These are phyloP conservation scores for Labeo calbasu DNA, from an alignment of 2,797 vertebrate genomes.

Conservation along the genomic window DNA sequence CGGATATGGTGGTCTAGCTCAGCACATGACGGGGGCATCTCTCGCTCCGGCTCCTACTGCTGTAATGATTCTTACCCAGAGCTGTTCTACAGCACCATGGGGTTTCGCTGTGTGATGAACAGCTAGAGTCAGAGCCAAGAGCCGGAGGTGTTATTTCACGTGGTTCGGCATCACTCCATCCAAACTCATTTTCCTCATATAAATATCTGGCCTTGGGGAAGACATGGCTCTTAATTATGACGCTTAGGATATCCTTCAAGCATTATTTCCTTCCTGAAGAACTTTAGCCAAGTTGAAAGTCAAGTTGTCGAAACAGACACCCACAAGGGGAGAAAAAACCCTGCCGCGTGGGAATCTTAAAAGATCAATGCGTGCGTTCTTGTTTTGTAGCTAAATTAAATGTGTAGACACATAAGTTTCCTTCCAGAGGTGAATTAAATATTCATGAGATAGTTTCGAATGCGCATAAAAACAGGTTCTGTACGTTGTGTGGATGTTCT, in stretches of 20 bases:
- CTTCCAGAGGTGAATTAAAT: conserved; percentile 25
- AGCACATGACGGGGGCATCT: conserved; percentile 65
- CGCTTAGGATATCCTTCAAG: conserved; percentile 67
- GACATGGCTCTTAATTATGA: conserved; percentile 59
- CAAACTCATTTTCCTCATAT: conserved; percentile 68
- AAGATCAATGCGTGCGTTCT: neutral
- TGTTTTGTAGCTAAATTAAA: conserved; percentile 39
- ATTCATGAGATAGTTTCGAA: neutral
- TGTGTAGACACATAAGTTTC: conserved; percentile 11
- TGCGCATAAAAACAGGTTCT: conserved; percentile 13
- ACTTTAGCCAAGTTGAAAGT: conserved; percentile 20
- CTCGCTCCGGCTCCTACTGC: conserved; percentile 60
- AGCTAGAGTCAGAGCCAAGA: conserved; percentile 63
- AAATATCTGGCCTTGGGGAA: conserved; percentile 68
- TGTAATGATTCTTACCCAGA: conserved; percentile 68
- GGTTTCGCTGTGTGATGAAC: conserved; percentile 48
- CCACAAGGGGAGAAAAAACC: neutral
- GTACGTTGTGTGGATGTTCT: neutral
- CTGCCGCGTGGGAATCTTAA: neutral
- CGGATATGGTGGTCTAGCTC: conserved; percentile 49
- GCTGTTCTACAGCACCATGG: conserved; percentile 67
- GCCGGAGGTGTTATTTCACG: conserved; percentile 70
- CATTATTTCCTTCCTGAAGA: conserved; percentile 64
- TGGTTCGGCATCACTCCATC: conserved; percentile 60
- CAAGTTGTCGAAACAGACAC: conserved; percentile 18